Evolutionary conservation across 2,113 vertebrate genomes (phyloP).

Genomic region (Xenopus borealis): DNA sequence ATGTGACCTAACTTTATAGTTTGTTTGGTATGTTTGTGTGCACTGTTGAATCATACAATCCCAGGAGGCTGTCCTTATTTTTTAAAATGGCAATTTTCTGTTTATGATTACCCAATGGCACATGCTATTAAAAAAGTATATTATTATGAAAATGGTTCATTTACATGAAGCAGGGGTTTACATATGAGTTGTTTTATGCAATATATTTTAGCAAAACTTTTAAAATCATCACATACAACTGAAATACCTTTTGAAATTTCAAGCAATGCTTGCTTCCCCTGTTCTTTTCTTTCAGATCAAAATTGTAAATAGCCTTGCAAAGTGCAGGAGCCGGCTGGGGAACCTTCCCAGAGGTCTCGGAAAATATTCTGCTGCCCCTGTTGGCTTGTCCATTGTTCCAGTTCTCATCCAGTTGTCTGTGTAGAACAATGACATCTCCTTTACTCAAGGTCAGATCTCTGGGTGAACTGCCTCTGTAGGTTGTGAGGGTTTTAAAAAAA

Average conservation of each 20-base stretch:
- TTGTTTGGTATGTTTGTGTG: no score
- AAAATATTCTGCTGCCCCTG: slow-evolving; percentile 62
- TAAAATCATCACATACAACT: no score
- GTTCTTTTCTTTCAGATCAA: slow-evolving; percentile 68
- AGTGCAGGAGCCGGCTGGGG: slow-evolving; percentile 68
- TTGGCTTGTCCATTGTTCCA: slow-evolving; percentile 75
- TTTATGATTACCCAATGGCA: no score
- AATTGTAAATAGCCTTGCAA: slow-evolving; percentile 77
- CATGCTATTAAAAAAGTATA: no score
- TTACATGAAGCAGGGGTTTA: no score
- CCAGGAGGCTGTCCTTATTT: no score
- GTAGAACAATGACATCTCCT: slow-evolving; percentile 68
- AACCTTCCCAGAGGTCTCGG: slow-evolving; percentile 66
- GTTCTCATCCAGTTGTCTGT: slow-evolving; percentile 74
- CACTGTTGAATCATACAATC: no score
- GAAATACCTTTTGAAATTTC: slow-evolving; percentile 74
- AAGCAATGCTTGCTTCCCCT: slow-evolving; percentile 71
- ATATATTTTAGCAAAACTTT: no score
- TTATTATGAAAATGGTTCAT: no score
- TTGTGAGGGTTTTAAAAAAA: slow-evolving; percentile 67
- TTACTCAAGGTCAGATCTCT: slow-evolving; percentile 73
- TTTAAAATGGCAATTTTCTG: no score
- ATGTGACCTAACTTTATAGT: no score
- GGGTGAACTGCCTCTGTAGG: slow-evolving; percentile 66
- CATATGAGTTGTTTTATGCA: no score